phyloP scores from a whole-genome alignment of 2,113 vertebrate genomes.

The Bothrops jararaca region DNA sequence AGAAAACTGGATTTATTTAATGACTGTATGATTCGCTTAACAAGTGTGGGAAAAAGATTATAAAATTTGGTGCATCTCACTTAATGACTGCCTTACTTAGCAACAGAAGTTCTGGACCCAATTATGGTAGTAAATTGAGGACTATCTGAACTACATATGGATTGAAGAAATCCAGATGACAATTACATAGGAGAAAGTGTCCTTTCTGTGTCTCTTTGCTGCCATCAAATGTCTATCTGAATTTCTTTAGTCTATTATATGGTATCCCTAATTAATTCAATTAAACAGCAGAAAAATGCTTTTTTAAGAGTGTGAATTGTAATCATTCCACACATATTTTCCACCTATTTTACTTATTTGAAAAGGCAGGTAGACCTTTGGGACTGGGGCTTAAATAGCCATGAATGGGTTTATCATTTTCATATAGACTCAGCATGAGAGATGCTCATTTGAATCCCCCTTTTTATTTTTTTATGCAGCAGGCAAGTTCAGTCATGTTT shows the following conservation, averaged over 20 bases:
- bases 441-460: neutral
- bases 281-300: neutral
- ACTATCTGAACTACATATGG: neutral
- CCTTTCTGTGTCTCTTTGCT: neutral
- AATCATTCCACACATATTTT: neutral
- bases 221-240: neutral
- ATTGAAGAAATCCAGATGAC: neutral
- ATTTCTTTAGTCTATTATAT: neutral
- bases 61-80: neutral
- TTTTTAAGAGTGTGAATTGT: neutral
- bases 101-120: neutral
- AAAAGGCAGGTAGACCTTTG: neutral
- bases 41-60: neutral
- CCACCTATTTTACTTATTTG: neutral
- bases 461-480: neutral
- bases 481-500: neutral
- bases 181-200: neutral
- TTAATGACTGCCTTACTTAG: neutral
- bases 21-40: neutral
- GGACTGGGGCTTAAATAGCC: neutral
- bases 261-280: neutral
- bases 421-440: neutral
- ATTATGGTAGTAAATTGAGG: neutral
- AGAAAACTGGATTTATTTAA: neutral
- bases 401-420: neutral